Evolutionary conservation across 2,797 vertebrate genomes (phyloP).

Genomic region (Acrocephalus scirpaceus): DNA sequence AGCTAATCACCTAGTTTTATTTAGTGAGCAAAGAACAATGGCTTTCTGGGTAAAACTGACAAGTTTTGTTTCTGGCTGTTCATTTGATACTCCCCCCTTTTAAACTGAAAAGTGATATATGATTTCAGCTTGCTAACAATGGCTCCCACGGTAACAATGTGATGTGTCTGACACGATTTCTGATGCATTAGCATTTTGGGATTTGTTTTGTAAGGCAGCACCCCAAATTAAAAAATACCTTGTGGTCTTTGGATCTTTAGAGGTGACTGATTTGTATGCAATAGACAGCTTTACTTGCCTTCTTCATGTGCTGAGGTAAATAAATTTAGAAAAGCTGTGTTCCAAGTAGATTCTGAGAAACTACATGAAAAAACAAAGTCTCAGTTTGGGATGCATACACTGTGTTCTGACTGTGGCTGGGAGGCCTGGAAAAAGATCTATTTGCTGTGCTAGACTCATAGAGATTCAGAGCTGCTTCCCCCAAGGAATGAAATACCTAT

Average conservation of each 20-base stretch:
- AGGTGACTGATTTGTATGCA: slow-evolving; percentile 24
- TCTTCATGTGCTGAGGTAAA: background rate
- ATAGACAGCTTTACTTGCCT: background rate
- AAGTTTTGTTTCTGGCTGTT: slow-evolving; percentile 75
- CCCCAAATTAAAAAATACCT: slow-evolving; percentile 44
- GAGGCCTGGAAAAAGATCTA: background rate
- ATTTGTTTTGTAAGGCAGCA: slow-evolving; percentile 48
- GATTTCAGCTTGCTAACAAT: slow-evolving; percentile 67
- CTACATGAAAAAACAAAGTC: background rate
- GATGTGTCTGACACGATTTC: slow-evolving; percentile 46
- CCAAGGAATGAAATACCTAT: background rate
- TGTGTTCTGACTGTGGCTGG: background rate
- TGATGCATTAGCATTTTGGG: background rate
- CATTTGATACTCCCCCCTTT: slow-evolving; percentile 73
- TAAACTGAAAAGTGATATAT: slow-evolving; percentile 75
- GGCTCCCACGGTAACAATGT: slow-evolving; percentile 32
- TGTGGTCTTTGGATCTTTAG: slow-evolving; percentile 32
- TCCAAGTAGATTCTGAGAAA: background rate
- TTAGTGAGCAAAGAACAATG: slow-evolving; percentile 55
- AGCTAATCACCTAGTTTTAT: slow-evolving; percentile 56
- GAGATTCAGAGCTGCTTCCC: background rate
- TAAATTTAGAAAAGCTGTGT: background rate
- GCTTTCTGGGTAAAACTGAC: slow-evolving; percentile 69
- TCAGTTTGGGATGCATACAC: background rate
- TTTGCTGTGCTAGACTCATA: background rate